Evolutionary conservation across 2,797 vertebrate species (phyloP).

Genomic region (Avahi laniger): DNA sequence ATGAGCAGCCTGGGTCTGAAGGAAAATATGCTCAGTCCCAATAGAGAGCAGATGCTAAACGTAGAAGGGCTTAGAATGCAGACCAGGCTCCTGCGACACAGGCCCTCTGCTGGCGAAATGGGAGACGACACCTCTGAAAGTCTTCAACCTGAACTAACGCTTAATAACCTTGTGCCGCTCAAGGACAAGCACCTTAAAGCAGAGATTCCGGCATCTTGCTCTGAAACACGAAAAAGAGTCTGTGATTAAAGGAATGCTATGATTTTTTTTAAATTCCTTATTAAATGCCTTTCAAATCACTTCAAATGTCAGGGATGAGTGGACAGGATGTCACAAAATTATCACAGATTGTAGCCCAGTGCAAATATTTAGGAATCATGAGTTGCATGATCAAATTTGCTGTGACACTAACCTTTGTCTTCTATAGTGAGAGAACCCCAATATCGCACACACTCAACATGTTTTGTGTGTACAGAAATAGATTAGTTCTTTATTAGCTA

Average conservation of each 20-base stretch:
- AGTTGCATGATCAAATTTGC: neutral
- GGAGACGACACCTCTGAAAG: neutral
- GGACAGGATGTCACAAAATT: neutral
- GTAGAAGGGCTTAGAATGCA: neutral
- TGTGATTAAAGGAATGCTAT: neutral
- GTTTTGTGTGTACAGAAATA: neutral
- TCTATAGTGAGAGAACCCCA: neutral
- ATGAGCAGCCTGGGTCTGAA: too few species aligned
- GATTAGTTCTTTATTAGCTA: neutral
- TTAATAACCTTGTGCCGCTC: accelerated
- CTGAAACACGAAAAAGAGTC: neutral
- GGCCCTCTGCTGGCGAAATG: neutral
- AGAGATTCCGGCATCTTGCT: neutral
- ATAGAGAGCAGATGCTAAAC: neutral
- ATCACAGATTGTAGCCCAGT: neutral
- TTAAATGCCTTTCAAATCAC: neutral
- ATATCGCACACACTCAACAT: neutral
- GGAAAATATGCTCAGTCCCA: neutral
- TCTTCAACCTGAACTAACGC: neutral
- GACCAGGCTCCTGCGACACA: accelerated
- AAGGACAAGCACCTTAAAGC: neutral
- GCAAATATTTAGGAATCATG: neutral
- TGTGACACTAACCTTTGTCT: neutral
- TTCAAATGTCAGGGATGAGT: neutral
- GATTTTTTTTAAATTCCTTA: too few species aligned